phyloP scores from a whole-genome alignment of 2,888 invertebrate genomes.

The Homarus gammarus region DNA sequence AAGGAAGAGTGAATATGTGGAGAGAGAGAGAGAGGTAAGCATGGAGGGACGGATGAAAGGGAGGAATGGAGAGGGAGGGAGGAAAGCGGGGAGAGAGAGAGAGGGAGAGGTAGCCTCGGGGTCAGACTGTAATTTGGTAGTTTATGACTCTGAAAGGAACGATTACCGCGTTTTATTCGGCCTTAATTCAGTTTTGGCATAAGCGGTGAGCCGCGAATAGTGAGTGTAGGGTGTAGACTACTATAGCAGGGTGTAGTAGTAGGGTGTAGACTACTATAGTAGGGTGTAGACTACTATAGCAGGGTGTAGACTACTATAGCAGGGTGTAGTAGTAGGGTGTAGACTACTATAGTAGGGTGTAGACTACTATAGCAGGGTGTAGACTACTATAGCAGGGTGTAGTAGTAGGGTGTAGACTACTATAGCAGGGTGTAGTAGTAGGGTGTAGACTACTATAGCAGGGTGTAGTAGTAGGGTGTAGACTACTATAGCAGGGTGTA shows the following conservation, averaged over 20 bases:
- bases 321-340: not conserved
- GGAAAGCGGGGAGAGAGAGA: not conserved
- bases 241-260: too few relatives aligned
- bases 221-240: not conserved
- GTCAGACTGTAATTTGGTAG: slow-evolving; percentile 18
- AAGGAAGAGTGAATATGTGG: not conserved
- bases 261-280: not conserved
- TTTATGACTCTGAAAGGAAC: slow-evolving; percentile 25
- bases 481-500: too few relatives aligned
- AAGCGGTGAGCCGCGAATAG: slow-evolving; percentile 3
- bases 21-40: not conserved
- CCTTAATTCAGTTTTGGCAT: slow-evolving; percentile 24
- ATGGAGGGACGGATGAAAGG: not conserved
- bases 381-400: not conserved
- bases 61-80: not conserved
- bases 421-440: not conserved
- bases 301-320: not conserved
- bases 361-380: not conserved
- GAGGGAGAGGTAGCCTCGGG: slow-evolving; percentile 1
- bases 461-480: not conserved
- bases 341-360: not conserved
- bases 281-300: not conserved
- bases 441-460: not conserved
- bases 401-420: not conserved
- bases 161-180: slow-evolving; percentile 22